phyloP scores from a whole-genome alignment of 2,888 invertebrate species.

The Callyntrura sp. region DNA sequence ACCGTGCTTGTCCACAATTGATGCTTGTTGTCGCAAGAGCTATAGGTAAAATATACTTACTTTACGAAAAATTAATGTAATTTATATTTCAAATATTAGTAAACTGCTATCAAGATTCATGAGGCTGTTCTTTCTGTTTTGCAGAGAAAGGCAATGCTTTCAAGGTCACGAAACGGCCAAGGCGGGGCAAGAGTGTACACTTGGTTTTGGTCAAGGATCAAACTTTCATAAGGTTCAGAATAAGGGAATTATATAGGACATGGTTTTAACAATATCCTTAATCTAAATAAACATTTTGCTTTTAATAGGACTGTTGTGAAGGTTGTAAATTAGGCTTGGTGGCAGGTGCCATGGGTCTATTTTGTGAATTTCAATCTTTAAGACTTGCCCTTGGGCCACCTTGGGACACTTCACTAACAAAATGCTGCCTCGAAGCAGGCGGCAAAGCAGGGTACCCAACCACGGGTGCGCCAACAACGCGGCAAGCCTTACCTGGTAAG shows the following conservation, averaged over 20 bases:
- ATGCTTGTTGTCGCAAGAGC: conserved; percentile 88
- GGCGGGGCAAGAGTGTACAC: conserved; percentile 85
- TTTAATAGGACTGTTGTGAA: conserved; percentile 88
- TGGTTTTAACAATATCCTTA: too few species aligned
- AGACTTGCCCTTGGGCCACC: conserved; percentile 86
- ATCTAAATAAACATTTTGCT: background rate
- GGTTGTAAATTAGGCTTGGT: conserved; percentile 89
- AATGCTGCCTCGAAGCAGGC: conserved; percentile 88
- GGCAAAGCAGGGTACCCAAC: conserved; percentile 75
- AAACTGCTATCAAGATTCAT: background rate
- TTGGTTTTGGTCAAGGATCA: conserved; percentile 81
- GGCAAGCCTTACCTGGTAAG: background rate
- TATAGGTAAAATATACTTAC: conserved; percentile 85
- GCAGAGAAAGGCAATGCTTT: conserved; percentile 87
- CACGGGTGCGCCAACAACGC: conserved; percentile 80
- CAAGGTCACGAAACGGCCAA: conserved; percentile 87
- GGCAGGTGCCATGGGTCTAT: conserved; percentile 87
- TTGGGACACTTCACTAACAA: conserved; percentile 88
- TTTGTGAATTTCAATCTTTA: conserved; percentile 87
- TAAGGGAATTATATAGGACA: too few species aligned
- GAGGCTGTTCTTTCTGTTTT: conserved; percentile 73
- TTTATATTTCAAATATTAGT: too few species aligned
- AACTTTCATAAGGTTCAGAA: conserved; percentile 84
- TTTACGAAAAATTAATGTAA: conserved; percentile 19
- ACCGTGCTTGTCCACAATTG: conserved; percentile 88